Base-by-base conservation (phyloP, 2,888 invertebrate genomes). In the Ferdinandea cuprea region DNA sequence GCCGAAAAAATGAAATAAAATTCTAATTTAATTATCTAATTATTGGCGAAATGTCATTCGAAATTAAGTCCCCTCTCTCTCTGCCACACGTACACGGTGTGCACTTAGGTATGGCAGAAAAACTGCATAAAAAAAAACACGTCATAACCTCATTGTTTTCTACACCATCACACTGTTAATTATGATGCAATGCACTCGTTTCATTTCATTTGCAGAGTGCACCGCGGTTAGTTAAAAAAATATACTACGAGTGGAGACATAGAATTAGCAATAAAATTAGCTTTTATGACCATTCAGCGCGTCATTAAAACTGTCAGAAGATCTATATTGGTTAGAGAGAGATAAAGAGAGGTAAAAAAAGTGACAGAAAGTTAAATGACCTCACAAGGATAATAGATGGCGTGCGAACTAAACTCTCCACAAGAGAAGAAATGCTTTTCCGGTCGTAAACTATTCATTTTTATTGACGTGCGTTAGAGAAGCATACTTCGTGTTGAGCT, bases 21-120 rank as follows among this genome's bases (percentile, higher is more conserved):
- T 73, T 83, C 78, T 83, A 78, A 83, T 83, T 83, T 73, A 78
- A 83, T 83, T 72, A 83, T 72, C 83, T 73, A 73, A 78, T 83
- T 83, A 78, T 83, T 54, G 78, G 61, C 17, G 66, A 61, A 56
- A 73, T 72, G 68, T 61, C 78, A 78, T 78, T 78, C 32, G 52
- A 78, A 78, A 83, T 83, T 72, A 83, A 78, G 83, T 78, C 56
- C 61, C 48, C 59, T 21, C 5, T 46, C 28, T 32, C 7, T 32
- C 37, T 42, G 54, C 66, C 56, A 30, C 76, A 61, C 46, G 48
- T 48, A 11, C 48, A 42, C 11, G 6, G n/a, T 15, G 30, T 32
- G 44, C 3, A 7, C 56, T 17, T n/a, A n/a, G n/a, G n/a, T n/a
- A n/a, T n/a, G n/a, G n/a, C n/a, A n/a, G n/a, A n/a, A n/a, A n/a